Evolutionary conservation across 2,888 invertebrate genomes (phyloP), one percentile per base, ranked within the genome.

Genomic region (Dryobotodes eremita): DNA sequence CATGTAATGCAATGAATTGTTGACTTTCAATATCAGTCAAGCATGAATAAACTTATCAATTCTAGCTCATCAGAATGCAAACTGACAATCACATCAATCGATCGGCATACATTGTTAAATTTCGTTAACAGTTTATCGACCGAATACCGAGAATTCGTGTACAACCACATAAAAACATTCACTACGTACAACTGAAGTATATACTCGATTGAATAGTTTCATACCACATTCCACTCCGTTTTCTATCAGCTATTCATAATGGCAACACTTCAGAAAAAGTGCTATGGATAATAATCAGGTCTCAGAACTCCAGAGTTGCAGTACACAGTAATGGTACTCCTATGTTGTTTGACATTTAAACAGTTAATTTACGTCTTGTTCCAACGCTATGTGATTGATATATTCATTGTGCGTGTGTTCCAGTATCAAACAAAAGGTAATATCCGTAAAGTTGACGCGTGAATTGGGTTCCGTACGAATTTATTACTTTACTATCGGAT

Each of bases 351-450:
- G 90, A 90, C 89, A 84, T 91, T 90, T 84, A 86, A 86, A 91
- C 90, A 90, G 88, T 88, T 88, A 89, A 90, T 91, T 90, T 89
- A 91, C 88, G 87, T 76, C 61, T 86, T 81, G 85, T 86, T 86
- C 55, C 53, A 83, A 84, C 81, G 76, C 74, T 68, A 75, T 71
- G 73, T 65, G 80, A 82, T 84, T 83, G 84, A 84, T 84, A 88
- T 89, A 89, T 86, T 86, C 82, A 80, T 70, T 84, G 83, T 74
- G 82, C 82, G 80, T 85, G 74, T 77, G 85, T 86, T 89, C 83
- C 75, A 76, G 62, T 73, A 65, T 71, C 48, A 75, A 86, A 83
- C 88, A 82, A 89, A 85, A 86, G 83, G 80, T 71, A 73, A 76
- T 83, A 83, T 82, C 86, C 79, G 83, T 88, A 81, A 79, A 79